These are phyloP conservation scores for Sylvicola fuscatus DNA, from an alignment of 2,888 invertebrate species.

Conservation along the genomic window DNA sequence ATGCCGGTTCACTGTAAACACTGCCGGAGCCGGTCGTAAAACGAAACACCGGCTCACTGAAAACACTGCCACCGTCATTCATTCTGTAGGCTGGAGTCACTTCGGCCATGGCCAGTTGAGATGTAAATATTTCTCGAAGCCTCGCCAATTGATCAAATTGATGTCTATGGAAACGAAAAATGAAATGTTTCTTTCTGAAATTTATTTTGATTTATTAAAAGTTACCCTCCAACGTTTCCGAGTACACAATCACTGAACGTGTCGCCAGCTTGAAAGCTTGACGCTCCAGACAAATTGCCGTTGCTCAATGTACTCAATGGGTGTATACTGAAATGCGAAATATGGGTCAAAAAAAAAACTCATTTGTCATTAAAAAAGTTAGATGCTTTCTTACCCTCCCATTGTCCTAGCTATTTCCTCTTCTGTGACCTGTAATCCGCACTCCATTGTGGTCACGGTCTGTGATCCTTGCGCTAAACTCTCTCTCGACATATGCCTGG, in stretches of 20 bases:
- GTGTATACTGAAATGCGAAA: conserved; percentile 39
- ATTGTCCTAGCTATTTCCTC: conserved; percentile 81
- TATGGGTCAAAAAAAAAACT: background rate
- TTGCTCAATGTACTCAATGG: conserved; percentile 75
- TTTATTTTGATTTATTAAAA: background rate
- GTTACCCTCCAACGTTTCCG: conserved; percentile 24
- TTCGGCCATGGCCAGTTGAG: conserved; percentile 53
- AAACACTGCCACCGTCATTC: conserved; percentile 23
- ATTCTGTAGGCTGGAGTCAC: conserved; percentile 39
- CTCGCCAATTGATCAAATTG: conserved; percentile 64
- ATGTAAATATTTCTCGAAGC: conserved; percentile 62
- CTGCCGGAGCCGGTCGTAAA: conserved; percentile 43
- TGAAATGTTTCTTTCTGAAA: background rate
- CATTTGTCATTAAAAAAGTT: background rate
- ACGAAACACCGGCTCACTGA: conserved; percentile 25
- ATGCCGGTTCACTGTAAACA: conserved; percentile 73
- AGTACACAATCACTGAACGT: conserved; percentile 25
- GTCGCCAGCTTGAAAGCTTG: conserved; percentile 42
- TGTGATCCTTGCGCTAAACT: conserved; percentile 46
- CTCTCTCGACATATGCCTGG: conserved; percentile 37
- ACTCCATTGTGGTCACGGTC: conserved; percentile 70
- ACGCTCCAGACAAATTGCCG: conserved; percentile 77
- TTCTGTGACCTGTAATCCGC: conserved; percentile 77
- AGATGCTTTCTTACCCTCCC: conserved; percentile 30
- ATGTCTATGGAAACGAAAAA: conserved; percentile 13